Evolutionary conservation across 2,888 invertebrate genomes (phyloP), one percentile per base, ranked within the genome.

Genomic region (Pandemis heparana): DNA sequence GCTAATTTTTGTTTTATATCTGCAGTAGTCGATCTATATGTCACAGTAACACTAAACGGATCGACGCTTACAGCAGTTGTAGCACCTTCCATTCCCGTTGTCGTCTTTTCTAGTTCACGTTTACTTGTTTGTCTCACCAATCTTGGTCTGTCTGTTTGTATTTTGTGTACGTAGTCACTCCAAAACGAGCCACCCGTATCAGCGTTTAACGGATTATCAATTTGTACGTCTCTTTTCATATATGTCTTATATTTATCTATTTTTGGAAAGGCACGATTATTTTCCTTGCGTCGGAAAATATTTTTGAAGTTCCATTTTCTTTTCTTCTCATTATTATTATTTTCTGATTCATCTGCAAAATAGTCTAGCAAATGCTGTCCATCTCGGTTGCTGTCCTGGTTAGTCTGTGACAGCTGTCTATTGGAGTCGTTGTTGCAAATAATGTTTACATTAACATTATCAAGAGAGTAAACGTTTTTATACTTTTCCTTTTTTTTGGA

Each of bases 391-490:
- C 6, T 39, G 3, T 60, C 60, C 32, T 60, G 38, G n/a, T 38
- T 39, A 18, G 7, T 18, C 14, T 38, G 6, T 38, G 60, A 2
- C 3, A 60, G 12, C n/a, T 60, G 60, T 38, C 14, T 60, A 53
- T 53, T 53, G 1, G 60, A 39, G 14, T 38, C 60, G 7, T 32
- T 60, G 18, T 83, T 83, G 76, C 90, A 90, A 74, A 91, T 88
- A 9, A 91, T 88, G 74, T 91, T 91, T 5, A 91, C 88, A 77
- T 87, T 89, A 8, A 91, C 85, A 76, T 89, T 89, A 71, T 90
- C 90, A 0, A 91, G 79, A 5, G 90, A 84, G 76, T 90, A 91
- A 0, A 87, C 78, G 41, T 82, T 84, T 76, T 86, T 83, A 2
- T 79, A 56, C 3, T 56, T 56, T 5, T 12, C 56, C 10, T 56